phyloP scores from a whole-genome alignment of 2,113 vertebrate genomes.

The Macrotus californicus region DNA sequence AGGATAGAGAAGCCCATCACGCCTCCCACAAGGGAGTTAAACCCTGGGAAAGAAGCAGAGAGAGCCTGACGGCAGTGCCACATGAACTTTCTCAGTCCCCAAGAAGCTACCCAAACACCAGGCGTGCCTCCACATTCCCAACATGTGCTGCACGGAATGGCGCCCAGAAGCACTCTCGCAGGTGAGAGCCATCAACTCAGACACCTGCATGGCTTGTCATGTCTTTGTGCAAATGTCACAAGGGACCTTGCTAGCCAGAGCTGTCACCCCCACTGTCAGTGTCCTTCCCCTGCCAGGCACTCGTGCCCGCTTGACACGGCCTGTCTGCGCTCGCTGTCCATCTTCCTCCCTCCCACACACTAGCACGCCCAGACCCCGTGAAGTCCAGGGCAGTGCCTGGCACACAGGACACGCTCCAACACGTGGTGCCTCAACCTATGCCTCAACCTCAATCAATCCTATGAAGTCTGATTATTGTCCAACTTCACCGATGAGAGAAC shows the following conservation, averaged over 20 bases:
- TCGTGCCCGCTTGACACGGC: fast-evolving
- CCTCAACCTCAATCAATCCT: too few relatives aligned
- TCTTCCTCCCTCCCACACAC: too few relatives aligned
- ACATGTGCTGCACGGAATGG: fast-evolving
- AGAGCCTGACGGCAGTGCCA: background rate
- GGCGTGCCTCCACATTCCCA: fast-evolving
- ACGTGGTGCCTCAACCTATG: background rate
- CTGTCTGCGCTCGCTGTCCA: fast-evolving
- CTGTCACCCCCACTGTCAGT: fast-evolving
- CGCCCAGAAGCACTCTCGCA: background rate
- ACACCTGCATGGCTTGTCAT: fast-evolving
- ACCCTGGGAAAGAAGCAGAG: conserved; percentile 79
- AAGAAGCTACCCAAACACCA: background rate
- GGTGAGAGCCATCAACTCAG: background rate
- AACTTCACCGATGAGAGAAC: background rate
- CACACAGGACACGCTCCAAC: background rate
- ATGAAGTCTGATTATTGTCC: background rate
- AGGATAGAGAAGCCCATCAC: conserved; percentile 99
- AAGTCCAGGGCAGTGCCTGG: background rate
- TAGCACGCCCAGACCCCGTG: fast-evolving
- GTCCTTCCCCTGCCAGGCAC: background rate
- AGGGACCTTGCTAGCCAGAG: background rate
- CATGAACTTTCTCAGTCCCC: background rate
- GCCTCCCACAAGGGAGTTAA: conserved; percentile 96
- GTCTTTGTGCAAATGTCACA: background rate